Evolutionary conservation across 2,888 invertebrate genomes (phyloP).

Genomic region (Laspeyria flexula): DNA sequence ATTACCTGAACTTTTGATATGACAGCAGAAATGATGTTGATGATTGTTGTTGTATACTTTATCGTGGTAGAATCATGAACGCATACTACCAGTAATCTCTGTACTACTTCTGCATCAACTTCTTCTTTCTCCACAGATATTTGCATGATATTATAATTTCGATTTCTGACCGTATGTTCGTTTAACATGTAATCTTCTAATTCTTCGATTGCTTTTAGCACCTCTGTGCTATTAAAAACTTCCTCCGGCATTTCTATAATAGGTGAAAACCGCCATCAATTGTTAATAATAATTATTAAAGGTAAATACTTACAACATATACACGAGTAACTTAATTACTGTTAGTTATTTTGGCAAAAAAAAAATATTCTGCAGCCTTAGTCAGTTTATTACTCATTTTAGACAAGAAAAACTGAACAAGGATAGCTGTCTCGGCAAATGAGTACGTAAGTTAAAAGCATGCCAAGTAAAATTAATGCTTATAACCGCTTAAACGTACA

Average conservation of each 20-base stretch:
- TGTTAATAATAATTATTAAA: too few relatives aligned
- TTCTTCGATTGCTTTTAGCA: constrained; percentile 47
- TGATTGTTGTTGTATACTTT: constrained; percentile 49
- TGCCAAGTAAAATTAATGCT: background rate
- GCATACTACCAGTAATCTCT: constrained; percentile 60
- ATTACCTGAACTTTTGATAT: constrained; percentile 63
- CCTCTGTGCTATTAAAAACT: constrained; percentile 22
- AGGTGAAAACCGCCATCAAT: constrained; percentile 6
- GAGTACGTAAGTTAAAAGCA: background rate
- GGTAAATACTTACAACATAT: too few relatives aligned
- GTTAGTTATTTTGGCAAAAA: too few relatives aligned
- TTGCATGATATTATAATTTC: constrained; percentile 51
- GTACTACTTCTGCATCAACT: constrained; percentile 38
- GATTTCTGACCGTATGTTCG: constrained; percentile 31
- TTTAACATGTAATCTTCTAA: constrained; percentile 53
- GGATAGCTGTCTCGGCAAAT: background rate
- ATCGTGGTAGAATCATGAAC: constrained; percentile 43
- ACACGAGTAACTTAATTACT: too few relatives aligned
- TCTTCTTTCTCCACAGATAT: constrained; percentile 48
- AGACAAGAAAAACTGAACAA: background rate
- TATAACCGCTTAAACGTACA: background rate
- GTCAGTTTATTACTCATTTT: background rate
- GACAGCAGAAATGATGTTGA: constrained; percentile 56
- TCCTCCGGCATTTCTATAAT: constrained; percentile 63
- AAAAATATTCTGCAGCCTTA: background rate